Percentiles rank a stretch among this genome's conserved stretches.
phyloP scores from a whole-genome alignment of 35 echinoderm and acorn worm species.

The Holothuria glaberrima region DNA sequence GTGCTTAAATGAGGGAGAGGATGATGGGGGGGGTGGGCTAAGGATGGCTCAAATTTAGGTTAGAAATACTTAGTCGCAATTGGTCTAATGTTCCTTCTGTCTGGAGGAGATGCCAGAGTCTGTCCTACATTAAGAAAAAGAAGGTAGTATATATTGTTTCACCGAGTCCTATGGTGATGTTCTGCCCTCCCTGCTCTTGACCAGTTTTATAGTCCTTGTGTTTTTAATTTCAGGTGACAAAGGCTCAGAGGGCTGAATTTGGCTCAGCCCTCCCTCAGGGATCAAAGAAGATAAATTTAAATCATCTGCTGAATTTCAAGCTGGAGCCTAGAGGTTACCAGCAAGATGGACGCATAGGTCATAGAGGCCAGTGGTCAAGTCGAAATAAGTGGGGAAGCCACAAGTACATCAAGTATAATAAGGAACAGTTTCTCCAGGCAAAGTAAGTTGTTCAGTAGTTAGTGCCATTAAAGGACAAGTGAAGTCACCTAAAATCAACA shows the following conservation, averaged over 20 bases:
- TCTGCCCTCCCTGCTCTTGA: background rate
- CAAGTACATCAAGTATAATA: slow-evolving; percentile 77
- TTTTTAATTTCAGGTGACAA: slow-evolving; percentile 79
- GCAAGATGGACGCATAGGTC: slow-evolving; percentile 29
- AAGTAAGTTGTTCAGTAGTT: slow-evolving; percentile 73
- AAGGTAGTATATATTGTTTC: too few species aligned
- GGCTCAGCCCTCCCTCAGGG: slow-evolving; percentile 88
- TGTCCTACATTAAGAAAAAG: too few species aligned
- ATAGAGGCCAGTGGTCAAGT: slow-evolving; percentile 51
- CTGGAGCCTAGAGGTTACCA: slow-evolving; percentile 73
- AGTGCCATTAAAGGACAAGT: background rate
- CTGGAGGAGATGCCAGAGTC: too few species aligned
- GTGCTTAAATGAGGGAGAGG: too few species aligned
- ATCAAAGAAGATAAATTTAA: slow-evolving; percentile 97
- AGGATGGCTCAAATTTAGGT: too few species aligned
- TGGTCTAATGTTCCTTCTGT: too few species aligned
- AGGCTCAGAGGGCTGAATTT: slow-evolving; percentile 97
- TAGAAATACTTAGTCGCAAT: too few species aligned
- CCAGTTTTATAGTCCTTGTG: background rate
- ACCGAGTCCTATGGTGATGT: too few species aligned
- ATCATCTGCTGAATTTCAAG: slow-evolving; percentile 97
- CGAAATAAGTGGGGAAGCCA: slow-evolving; percentile 74
- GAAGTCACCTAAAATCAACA: too few species aligned
- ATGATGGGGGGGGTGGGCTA: too few species aligned
- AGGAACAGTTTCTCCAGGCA: slow-evolving; percentile 99